Evolutionary conservation across 2,888 invertebrate genomes (phyloP), one percentile per base, ranked within the genome.

Genomic region (Lasioglossum oenotherae): DNA sequence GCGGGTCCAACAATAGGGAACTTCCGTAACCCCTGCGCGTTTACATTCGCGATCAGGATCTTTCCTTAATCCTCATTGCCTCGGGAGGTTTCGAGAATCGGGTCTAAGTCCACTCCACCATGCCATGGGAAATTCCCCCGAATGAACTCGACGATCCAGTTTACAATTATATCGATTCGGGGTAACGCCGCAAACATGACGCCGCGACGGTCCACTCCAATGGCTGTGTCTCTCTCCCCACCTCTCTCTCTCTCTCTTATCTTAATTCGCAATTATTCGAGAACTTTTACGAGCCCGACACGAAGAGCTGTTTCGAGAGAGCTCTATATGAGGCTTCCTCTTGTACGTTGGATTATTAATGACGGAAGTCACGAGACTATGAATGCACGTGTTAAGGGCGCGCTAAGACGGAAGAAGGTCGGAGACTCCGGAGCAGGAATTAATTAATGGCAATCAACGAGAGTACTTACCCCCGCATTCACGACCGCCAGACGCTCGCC

Each of bases 21-120:
- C 82, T 87, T 91, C 80, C 78, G 27, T 78, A 74, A 76, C 35
- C 80, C 88, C 86, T 86, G 81, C 72, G 83, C 84, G 88, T 89
- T 92, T 92, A 91, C 88, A 89, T 88, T 88, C 88, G 87, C 74
- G 88, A 88, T 88, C 84, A 81, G 82, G 85, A 88, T 91, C 87
- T 85, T 84, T 84, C 83, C 85, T 87, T 89, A 91, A 91, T 87
- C 87, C 85, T 74, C 84, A 79, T 86, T 78, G 89, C 81, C 88
- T 82, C 83, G 74, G 86, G 90, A 82, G 90, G 87, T 89, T 90
- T 87, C 89, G 82, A 83, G 89, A 83, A 90, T 86, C 86, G 90
- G 10, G 87, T 77, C 84, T 73, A 89, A 90, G 90, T 86, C 91
- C 86, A 80, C 82, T 84, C 16, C 46, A n/a, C 74, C 79, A 44